phyloP scores from a whole-genome alignment of 2,113 vertebrate genomes.

The Atrichornis clamosus region DNA sequence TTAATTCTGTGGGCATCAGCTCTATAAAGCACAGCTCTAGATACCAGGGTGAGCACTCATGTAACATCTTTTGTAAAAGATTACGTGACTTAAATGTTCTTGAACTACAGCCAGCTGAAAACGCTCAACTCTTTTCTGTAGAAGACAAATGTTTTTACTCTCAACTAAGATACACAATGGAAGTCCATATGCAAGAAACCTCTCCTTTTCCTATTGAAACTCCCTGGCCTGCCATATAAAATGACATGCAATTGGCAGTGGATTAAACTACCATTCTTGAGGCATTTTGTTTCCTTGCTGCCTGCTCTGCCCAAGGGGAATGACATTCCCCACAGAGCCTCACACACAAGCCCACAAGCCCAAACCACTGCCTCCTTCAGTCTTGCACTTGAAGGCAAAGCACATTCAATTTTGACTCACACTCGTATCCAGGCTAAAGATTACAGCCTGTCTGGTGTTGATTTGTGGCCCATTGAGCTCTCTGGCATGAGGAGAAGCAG shows the following conservation, averaged over 20 bases:
- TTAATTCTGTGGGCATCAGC: background rate
- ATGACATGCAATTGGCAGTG: background rate
- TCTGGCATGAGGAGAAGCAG: background rate
- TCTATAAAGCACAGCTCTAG: background rate
- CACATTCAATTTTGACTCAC: background rate
- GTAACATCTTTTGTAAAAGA: background rate
- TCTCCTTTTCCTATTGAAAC: background rate
- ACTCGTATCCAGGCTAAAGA: background rate
- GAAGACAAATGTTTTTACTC: background rate
- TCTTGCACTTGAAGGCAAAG: background rate
- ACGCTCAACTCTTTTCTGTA: background rate
- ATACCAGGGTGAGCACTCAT: background rate
- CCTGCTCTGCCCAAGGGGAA: background rate
- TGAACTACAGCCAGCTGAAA: background rate
- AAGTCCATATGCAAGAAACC: background rate
- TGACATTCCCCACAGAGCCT: background rate
- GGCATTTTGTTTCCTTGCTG: background rate
- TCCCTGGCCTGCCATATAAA: background rate
- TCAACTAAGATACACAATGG: background rate
- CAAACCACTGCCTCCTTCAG: background rate
- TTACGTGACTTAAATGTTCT: background rate
- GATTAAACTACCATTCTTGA: background rate
- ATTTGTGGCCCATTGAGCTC: background rate
- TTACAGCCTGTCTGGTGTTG: background rate
- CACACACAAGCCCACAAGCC: background rate